Base-by-base conservation (phyloP, 1,140 invertebrate genomes). In the Papilio polyxenes region DNA sequence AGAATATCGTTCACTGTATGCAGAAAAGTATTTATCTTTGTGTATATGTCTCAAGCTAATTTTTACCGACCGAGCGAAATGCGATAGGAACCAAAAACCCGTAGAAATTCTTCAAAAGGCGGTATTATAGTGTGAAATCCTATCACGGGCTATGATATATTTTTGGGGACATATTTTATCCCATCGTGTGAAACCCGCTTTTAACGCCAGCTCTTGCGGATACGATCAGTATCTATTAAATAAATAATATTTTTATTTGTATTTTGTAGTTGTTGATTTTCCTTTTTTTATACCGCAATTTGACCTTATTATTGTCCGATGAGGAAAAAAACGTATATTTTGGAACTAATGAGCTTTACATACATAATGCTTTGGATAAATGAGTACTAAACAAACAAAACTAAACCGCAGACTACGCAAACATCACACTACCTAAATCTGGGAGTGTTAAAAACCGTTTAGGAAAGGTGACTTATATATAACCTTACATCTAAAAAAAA, bases 381-480 rank as follows among this genome's bases (percentile, higher is more conserved):
- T 17, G n/a, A 37, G 65, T n/a, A 20, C n/a, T 13, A 65, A 65
- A 74, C 37, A 74, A 49, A 15, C 74, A 48, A 75, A 49, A 74
- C 37, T 74, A 74, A 44, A 74, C 72, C 62, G 62, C 62, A 65
- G 37, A 82, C 40, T 44, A 49, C 17, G 51, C 40, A 51, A 74
- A 20, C 11, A 37, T 75, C 44, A 76, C 20, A 49, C 15, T 77
- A 65, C 8, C 13, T 51, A 72, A 72, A 72, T 72, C 65, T 13
- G 65, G 65, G 31, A 72, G 65, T 72, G 65, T 72, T 72, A 72
- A 72, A 72, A 72, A 72, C 10, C 4, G 65, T 37, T 72, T 37
- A 15, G 31, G 65, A 72, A 72, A 72, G 31, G 65, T 72, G 13
- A 72, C 5, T 37, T 11, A 72, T 7, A 37, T 15, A 31, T 31